Evolutionary conservation across 2,888 invertebrate species (phyloP), one percentile per base, ranked within the genome.

Genomic region (Pachydiplax longipennis): DNA sequence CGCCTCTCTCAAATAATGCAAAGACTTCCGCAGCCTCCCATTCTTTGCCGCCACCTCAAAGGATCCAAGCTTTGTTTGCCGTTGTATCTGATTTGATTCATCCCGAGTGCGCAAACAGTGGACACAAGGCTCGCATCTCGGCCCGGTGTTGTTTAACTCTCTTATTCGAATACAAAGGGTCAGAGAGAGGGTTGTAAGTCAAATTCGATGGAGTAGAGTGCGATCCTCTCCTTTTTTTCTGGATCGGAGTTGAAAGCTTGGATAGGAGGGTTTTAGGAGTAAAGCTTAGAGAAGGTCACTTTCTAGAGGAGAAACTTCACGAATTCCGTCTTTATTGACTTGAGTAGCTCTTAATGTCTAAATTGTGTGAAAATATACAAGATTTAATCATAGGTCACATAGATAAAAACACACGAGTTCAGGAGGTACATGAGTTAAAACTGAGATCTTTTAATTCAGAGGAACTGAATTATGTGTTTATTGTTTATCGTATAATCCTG

Each of bases 41-140:
- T 87, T 87, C 87, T 87, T 87, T 61, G 40, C 61, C 35, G 87
- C 15, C 37, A 61, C 65, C 87, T 87, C 87, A 87, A 87, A 87
- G 87, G 61, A 58, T 31, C 25, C 35, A 40, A 18, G 35, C 87
- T 87, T 87, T 87, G 87, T 87, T 87, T 87, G 87, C 87, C 35
- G 87, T 37, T 37, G 87, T 87, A 87, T 87, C 87, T 61, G 87
- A 87, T 87, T 87, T 87, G 87, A 87, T 87, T 87, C 87, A 22
- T 61, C 61, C 87, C 37, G 61, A 10, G 53, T 35, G 31, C 73
- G 73, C 73, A 73, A 73, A 73, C 73, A 73, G 18, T 18, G 18
- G 25, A 73, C 25, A 73, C 73, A 73, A 73, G 25, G 31, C 13
- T 73, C 73, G 53, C 31, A 31, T 73, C 73, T 73, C 73, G 25